Evolutionary conservation across 2,888 invertebrate genomes (phyloP), one percentile per base, ranked within the genome.

Genomic region (Hetaerina titia): DNA sequence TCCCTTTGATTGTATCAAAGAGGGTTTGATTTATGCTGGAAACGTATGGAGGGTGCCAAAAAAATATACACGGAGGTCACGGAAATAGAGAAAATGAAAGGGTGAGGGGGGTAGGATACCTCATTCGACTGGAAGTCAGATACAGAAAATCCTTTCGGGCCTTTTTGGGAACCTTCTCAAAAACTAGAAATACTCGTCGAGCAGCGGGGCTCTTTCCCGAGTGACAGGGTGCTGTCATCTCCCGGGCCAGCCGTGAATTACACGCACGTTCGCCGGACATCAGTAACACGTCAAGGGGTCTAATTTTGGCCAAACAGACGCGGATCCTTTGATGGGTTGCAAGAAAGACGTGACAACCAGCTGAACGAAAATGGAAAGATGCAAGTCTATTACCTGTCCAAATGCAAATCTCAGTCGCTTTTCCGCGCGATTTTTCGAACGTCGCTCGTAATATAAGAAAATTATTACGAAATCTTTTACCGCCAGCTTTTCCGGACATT

Each of bases 171-270:
- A 81, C 25, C 81, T 81, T 81, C 81, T 81, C 25, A 15, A 81
- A 81, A 81, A 81, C 81, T 81, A 8, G 81, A 81, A 31, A 81
- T 81, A 81, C 81, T 11, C 11, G 81, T 31, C 31, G 45, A 45
- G 45, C 81, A 11, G 11, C 31, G 31, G 31, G 81, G 25, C 11
- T 31, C 31, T 25, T 31, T 81, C 31, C 15, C 31, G 81, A 81
- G 31, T 31, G 31, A 81, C 81, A 81, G n/a, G 31, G 81, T 81
- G 81, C 81, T 81, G 31, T 81, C 81, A 81, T 81, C 25, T 81
- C 11, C 81, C 8, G 31, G 81, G 31, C 13, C 81, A 31, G 81
- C 25, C 31, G 15, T 31, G 81, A 81, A 81, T 81, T 81, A 81
- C 81, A 81, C 81, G 81, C 69, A 69, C 19, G 9, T 69, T 69